Evolutionary conservation across 2,888 invertebrate species (phyloP), one percentile per base, ranked within the genome.

Genomic region (Melanostoma mellinum): DNA sequence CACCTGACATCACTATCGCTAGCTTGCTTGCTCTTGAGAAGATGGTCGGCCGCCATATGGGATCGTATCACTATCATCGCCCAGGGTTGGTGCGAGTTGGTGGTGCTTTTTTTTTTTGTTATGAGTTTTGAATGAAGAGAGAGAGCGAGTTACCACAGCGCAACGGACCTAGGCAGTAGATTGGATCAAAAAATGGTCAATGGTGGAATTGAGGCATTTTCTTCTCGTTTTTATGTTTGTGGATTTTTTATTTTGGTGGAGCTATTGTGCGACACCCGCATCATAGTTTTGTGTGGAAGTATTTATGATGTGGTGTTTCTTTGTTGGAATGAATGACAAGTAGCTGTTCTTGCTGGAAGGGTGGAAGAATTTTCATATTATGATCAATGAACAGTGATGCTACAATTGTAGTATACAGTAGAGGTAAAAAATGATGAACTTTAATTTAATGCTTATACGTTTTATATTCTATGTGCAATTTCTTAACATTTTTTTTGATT

Each of bases 21-120:
- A 67, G 53, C 79, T 79, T 71, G 55, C 71, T 84, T 74, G 40
- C 71, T 40, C 84, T 71, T n/a, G 71, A 69, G 50, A 10, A 20
- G 3, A 30, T 65, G 38, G 67, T 56, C 33, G 53, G 60, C 20
- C 20, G 74, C 84, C 84, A 84, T 84, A 84, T 84, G 84, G 74
- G 78, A 84, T 78, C 78, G 9, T 40, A 36, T 63, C 74, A n/a
- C n/a, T 52, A 67, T 67, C 74, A 74, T 84, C 82, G 65, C 6
- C 65, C 84, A 75, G 79, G 74, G 84, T 84, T 84, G 84, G 71
- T 79, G 65, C 68, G 74, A 74, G 79, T 73, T 68, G 20, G 44
- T 60, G 35, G 6, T 20, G 35, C 5, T 55, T 20, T 40, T 55
- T 69, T 69, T 10, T 10, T 48, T 40, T 20, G 10, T 40, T 10